A percentile compares a stretch with the other conserved stretches of the same genome.
Conservation (phyloP, 2,113 vertebrate species). For the Siphamia tubifer region DNA sequence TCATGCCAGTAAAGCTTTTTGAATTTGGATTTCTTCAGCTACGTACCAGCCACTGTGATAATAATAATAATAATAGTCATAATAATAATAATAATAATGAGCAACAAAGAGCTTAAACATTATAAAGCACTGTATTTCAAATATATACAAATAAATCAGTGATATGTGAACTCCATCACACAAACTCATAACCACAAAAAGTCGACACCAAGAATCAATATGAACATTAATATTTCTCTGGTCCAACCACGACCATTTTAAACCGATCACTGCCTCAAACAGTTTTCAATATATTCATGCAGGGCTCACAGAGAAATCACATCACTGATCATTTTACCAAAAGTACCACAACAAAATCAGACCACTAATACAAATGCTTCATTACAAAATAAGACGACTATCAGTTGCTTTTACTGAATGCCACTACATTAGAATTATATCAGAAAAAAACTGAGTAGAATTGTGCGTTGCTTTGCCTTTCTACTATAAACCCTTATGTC, state of each 20-base stretch:
- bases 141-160: conserved; percentile 51
- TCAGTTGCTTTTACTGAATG: conserved; percentile 20
- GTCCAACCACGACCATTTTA: conserved; percentile 2
- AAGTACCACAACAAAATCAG: not conserved
- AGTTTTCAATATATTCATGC: conserved; percentile 30
- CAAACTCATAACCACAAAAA: conserved; percentile 20
- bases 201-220: not conserved
- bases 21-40: conserved; percentile 30
- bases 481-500: not conserved
- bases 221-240: not conserved
- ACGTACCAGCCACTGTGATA: conserved; percentile 11
- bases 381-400: not conserved
- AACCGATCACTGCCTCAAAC: not conserved
- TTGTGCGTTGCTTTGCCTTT: too few species aligned
- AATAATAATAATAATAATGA: conserved; percentile 7
- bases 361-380: not conserved
- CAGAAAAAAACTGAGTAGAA: too few species aligned
- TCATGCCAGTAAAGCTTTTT: conserved; percentile 46
- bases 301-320: conserved; percentile 30
- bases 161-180: not conserved
- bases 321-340: conserved; percentile 2
- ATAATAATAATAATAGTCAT: not conserved
- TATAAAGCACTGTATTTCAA: conserved; percentile 7
- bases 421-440: not conserved
- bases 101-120: conserved; percentile 2